Percentiles rank a stretch among this genome's conserved stretches.
phyloP scores from a whole-genome alignment of 2,797 vertebrate species.

The Lagodon rhomboides region DNA sequence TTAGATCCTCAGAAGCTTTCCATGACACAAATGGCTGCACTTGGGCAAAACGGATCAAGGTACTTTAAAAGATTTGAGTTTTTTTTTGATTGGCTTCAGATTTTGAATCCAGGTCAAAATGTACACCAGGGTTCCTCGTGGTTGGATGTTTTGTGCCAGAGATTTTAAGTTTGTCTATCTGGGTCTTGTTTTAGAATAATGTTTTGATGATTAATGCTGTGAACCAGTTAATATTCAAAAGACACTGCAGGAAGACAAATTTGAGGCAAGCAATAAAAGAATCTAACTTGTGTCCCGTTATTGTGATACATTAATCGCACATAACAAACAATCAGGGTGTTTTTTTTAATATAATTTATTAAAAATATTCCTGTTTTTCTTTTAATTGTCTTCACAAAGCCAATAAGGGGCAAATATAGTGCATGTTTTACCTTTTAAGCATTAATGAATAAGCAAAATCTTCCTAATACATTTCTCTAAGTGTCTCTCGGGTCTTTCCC shows the following conservation, averaged over 20 bases:
- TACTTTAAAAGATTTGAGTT: constrained; percentile 1
- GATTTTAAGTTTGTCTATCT: constrained; percentile 1
- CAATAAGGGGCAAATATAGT: fast-evolving
- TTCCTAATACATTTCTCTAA: not conserved
- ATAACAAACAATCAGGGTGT: not conserved
- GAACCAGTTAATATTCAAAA: not conserved
- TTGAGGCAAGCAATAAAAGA: not conserved
- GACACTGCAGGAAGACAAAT: not conserved
- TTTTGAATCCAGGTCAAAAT: constrained; percentile 16
- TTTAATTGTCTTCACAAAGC: not conserved
- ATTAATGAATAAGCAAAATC: not conserved
- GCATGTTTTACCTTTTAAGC: not conserved
- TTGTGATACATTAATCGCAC: not conserved
- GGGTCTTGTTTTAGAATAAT: not conserved
- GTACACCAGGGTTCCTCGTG: not conserved
- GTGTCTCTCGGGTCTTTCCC: not conserved
- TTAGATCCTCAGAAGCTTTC: constrained; percentile 2
- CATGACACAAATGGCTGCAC: constrained; percentile 6
- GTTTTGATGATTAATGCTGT: not conserved
- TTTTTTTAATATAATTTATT: not conserved
- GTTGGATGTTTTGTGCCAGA: constrained; percentile 11
- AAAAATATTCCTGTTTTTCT: not conserved
- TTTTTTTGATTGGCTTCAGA: not conserved
- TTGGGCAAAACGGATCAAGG: constrained; percentile 4
- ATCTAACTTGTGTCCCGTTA: not conserved